Evolutionary conservation across 2,113 vertebrate genomes (phyloP).

Genomic region (Osmerus mordax): DNA sequence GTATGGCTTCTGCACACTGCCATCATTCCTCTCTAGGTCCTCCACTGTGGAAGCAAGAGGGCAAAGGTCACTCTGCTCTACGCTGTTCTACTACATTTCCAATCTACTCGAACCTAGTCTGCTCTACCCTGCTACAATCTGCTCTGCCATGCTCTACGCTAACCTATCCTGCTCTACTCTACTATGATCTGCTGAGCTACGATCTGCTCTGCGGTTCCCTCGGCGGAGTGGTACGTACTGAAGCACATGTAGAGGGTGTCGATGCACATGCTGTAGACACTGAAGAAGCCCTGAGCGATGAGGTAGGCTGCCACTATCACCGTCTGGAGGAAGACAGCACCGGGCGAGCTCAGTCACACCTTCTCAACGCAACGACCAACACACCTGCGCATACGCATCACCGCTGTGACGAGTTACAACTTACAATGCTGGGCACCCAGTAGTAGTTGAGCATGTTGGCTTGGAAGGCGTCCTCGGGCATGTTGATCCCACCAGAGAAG

Average conservation of each 20-base stretch:
- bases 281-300: constrained; percentile 74
- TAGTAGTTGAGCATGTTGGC: constrained; percentile 67
- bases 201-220: neutral
- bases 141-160: neutral
- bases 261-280: constrained; percentile 74
- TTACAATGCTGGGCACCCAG: constrained; percentile 74
- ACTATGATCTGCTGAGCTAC: too few species aligned
- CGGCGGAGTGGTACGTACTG: constrained; percentile 58
- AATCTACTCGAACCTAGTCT: neutral
- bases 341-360: neutral
- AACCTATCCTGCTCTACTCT: neutral
- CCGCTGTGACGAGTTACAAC: constrained; percentile 14
- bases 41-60: constrained; percentile 10
- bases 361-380: neutral
- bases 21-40: constrained; percentile 20
- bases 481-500: constrained; percentile 63
- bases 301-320: constrained; percentile 66
- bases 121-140: neutral
- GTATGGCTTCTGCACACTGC: constrained; percentile 10
- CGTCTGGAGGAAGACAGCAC: constrained; percentile 43
- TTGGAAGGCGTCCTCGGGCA: constrained; percentile 46
- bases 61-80: neutral
- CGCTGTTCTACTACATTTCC: too few species aligned
- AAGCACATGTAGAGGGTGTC: constrained; percentile 76
- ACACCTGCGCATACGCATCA: neutral